These are phyloP conservation scores for Rugalucina vietnamica DNA, from an alignment of 2,888 invertebrate species.

Conservation along the genomic window DNA sequence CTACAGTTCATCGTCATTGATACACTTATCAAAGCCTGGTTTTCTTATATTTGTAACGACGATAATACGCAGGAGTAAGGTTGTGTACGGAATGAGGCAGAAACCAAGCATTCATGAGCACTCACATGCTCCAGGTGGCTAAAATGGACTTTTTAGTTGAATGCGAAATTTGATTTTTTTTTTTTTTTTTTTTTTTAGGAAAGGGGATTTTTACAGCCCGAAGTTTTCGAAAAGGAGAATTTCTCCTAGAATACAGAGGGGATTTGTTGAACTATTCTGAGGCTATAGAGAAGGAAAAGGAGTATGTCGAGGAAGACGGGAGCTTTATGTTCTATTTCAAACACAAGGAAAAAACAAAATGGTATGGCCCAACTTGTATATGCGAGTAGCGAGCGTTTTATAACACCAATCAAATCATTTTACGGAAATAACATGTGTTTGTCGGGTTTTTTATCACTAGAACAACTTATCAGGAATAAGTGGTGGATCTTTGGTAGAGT, in stretches of 20 bases:
- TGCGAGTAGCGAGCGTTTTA: too few species aligned
- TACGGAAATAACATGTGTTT: too few species aligned
- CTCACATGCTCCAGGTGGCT: too few species aligned
- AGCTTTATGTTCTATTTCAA: not conserved
- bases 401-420: too few species aligned
- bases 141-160: too few species aligned
- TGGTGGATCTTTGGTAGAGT: too few species aligned
- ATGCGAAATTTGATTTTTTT: not conserved
- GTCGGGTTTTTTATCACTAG: too few species aligned
- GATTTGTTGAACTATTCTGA: not conserved
- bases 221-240: not conserved
- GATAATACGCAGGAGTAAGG: not conserved
- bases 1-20: not conserved
- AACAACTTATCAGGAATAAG: too few species aligned
- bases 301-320: not conserved
- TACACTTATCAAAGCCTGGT: not conserved
- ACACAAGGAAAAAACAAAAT: not conserved
- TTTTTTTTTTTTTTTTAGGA: not conserved
- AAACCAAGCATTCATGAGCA: not conserved
- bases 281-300: not conserved
- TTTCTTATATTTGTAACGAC: not conserved
- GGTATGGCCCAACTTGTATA: too few species aligned
- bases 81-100: not conserved
- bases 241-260: not conserved
- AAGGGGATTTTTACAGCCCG: not conserved